Evolutionary conservation across 2,888 invertebrate species (phyloP).

Genomic region (Steinernema hermaphroditum): DNA sequence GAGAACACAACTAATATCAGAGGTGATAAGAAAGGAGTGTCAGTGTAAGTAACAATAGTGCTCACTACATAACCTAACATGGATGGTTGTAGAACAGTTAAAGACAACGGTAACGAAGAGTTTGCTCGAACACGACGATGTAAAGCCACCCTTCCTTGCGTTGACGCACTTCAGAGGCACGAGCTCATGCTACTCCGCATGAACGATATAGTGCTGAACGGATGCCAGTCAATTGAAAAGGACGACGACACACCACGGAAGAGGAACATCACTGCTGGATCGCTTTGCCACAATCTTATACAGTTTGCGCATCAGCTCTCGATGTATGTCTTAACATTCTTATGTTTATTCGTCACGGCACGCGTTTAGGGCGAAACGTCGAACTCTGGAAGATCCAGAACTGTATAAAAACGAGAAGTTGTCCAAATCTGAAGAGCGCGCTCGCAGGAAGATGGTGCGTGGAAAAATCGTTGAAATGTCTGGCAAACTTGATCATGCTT

Average conservation of each 20-base stretch:
- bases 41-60: conserved; percentile 5
- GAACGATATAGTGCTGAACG: conserved; percentile 77
- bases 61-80: background rate
- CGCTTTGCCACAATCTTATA: conserved; percentile 76
- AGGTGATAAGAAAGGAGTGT: background rate
- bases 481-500: conserved; percentile 86
- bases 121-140: conserved; percentile 50
- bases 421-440: conserved; percentile 69
- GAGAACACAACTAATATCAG: conserved; percentile 38
- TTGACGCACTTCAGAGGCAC: conserved; percentile 78
- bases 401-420: conserved; percentile 70
- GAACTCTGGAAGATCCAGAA: conserved; percentile 80
- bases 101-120: conserved; percentile 42
- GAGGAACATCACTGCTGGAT: conserved; percentile 66
- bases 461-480: conserved; percentile 79
- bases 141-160: conserved; percentile 71
- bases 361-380: conserved; percentile 75
- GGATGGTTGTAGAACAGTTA: conserved; percentile 42
- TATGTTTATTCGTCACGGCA: background rate
- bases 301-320: conserved; percentile 81
- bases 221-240: conserved; percentile 67
- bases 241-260: conserved; percentile 68
- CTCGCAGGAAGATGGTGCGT: conserved; percentile 75
- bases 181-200: conserved; percentile 75
- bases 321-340: conserved; percentile 35